These are phyloP conservation scores for Ectemnius cavifrons DNA, from an alignment of 2,888 invertebrate species.

Conservation along the genomic window DNA sequence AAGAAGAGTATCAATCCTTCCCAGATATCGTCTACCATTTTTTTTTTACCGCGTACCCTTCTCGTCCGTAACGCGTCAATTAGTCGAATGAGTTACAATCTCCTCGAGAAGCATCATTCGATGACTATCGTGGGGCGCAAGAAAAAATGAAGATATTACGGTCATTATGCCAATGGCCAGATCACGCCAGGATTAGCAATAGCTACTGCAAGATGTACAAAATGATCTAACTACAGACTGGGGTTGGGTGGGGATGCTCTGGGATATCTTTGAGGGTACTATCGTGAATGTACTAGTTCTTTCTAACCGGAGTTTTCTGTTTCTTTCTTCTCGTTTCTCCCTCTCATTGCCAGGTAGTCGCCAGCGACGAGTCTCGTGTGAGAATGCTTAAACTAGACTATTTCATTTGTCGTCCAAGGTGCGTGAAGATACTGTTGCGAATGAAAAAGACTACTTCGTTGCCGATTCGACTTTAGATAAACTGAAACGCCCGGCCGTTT, in stretches of 20 bases:
- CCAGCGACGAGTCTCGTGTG: too few relatives aligned
- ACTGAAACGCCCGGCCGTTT: too few relatives aligned
- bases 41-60: not conserved
- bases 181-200: conserved; percentile 25
- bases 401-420: too few relatives aligned
- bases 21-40: not conserved
- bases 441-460: too few relatives aligned
- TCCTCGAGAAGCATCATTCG: not conserved
- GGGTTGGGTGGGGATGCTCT: not conserved
- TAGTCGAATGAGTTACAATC: not conserved
- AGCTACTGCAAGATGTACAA: conserved; percentile 9
- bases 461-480: too few relatives aligned
- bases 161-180: conserved; percentile 37
- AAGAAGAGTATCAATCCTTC: not conserved
- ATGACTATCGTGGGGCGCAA: not conserved
- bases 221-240: not conserved
- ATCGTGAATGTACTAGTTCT: not conserved
- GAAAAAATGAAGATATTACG: conserved; percentile 23
- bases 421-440: too few relatives aligned
- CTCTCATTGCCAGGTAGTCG: too few relatives aligned
- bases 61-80: not conserved
- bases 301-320: too few relatives aligned
- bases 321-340: too few relatives aligned
- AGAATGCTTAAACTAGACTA: too few relatives aligned
- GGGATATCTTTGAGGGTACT: not conserved